These are phyloP conservation scores for Drosophila aff. DNA, from an alignment of 1,140 invertebrate species.

Conservation along the genomic window DNA sequence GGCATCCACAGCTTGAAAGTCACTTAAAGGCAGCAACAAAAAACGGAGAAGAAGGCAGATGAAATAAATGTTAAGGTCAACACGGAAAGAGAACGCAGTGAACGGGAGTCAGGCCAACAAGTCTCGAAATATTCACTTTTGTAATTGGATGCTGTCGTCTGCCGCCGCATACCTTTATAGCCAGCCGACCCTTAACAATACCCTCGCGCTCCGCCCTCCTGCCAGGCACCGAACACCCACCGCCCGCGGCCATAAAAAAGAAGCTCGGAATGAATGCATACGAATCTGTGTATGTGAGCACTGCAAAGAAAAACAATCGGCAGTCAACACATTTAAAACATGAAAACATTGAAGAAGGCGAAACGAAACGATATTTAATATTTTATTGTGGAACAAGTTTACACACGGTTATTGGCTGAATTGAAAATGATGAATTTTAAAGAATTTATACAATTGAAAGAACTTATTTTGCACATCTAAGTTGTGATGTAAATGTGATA, in stretches of 20 bases:
- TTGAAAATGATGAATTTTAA: too few species aligned
- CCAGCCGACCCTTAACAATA: constrained; percentile 27
- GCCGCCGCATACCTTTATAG: constrained; percentile 59
- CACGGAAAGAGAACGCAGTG: constrained; percentile 20
- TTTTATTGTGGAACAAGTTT: neutral
- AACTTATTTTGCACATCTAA: neutral
- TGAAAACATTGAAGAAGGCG: neutral
- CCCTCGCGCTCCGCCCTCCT: neutral
- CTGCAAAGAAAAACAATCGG: constrained; percentile 6
- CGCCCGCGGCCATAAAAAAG: constrained; percentile 41
- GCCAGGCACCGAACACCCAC: constrained; percentile 6
- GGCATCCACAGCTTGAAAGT: constrained; percentile 51
- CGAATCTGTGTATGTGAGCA: constrained; percentile 31
- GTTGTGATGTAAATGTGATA: neutral
- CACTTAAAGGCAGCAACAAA: constrained; percentile 52
- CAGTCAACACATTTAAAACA: neutral
- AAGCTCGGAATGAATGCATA: constrained; percentile 48
- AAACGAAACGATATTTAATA: neutral
- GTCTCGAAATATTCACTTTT: constrained; percentile 75
- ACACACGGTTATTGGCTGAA: neutral
- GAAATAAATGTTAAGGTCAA: constrained; percentile 78
- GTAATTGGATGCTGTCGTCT: constrained; percentile 77
- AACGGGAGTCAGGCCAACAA: constrained; percentile 29
- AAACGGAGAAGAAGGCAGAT: constrained; percentile 19
- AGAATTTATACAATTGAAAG: too few species aligned